These are phyloP conservation scores for Nymphalis c-album DNA, from an alignment of 2,888 invertebrate species.

Conservation along the genomic window DNA sequence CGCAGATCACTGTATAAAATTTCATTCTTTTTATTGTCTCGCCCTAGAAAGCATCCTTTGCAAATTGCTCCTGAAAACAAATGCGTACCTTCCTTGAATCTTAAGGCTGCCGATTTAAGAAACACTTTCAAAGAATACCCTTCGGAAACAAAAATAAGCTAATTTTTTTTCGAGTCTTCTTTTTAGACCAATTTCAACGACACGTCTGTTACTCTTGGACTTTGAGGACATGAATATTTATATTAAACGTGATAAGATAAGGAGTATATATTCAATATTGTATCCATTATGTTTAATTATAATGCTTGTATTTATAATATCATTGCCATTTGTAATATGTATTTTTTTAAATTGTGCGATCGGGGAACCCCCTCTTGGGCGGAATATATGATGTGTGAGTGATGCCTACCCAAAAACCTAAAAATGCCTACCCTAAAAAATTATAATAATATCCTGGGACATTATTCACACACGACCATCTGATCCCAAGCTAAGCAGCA, in stretches of 20 bases:
- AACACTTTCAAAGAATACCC: not conserved
- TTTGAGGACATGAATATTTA: not conserved
- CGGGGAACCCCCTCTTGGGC: no score
- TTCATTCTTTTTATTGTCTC: slow-evolving; percentile 5
- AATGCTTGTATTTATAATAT: no score
- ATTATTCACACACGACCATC: no score
- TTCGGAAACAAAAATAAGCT: not conserved
- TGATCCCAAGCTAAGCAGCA: no score
- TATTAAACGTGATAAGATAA: not conserved
- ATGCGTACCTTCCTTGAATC: not conserved
- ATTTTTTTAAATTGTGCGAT: no score
- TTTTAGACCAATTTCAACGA: not conserved
- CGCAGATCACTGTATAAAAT: slow-evolving; percentile 5
- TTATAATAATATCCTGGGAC: no score
- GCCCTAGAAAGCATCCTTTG: slow-evolving; percentile 2
- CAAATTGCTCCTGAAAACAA: slow-evolving; percentile 9
- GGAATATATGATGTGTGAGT: no score
- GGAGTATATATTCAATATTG: no score
- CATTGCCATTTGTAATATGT: no score
- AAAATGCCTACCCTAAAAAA: no score
- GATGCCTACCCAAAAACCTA: no score
- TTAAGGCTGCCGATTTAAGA: slow-evolving; percentile 4
- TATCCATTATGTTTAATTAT: no score
- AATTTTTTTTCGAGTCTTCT: not conserved
- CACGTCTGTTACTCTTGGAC: not conserved